These are phyloP conservation scores for Halcyon malimbica DNA, from an alignment of 2,113 vertebrate genomes.

Conservation along the genomic window DNA sequence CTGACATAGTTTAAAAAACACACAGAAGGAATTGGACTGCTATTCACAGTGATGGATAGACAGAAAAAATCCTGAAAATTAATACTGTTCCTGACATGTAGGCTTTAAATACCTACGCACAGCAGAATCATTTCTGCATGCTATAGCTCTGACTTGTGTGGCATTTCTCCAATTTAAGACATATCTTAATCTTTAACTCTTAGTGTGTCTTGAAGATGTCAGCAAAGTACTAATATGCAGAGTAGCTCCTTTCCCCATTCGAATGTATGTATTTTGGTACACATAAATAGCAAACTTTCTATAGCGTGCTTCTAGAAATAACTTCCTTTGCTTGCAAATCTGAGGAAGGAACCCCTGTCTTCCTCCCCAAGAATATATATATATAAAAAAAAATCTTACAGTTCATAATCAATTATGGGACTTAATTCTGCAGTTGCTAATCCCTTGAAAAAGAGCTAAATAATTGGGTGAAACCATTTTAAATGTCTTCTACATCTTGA, in stretches of 20 bases:
- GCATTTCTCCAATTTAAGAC: not conserved
- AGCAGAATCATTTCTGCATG: slow-evolving; percentile 18
- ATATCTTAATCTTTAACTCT: not conserved
- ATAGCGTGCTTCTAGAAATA: not conserved
- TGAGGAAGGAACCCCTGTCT: not conserved
- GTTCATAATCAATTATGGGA: not conserved
- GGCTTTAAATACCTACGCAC: slow-evolving; percentile 20
- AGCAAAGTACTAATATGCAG: not conserved
- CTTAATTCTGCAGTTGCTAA: not conserved
- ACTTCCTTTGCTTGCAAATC: not conserved
- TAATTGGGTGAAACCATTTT: not conserved
- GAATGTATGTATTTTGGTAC: not conserved
- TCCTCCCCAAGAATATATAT: not conserved
- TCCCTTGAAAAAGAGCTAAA: not conserved
- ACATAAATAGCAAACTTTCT: not conserved
- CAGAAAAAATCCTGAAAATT: not conserved
- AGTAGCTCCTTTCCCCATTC: not conserved
- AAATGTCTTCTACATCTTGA: not conserved
- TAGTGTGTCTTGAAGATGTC: not conserved
- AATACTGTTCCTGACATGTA: not conserved
- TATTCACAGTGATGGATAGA: not conserved
- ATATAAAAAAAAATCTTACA: not conserved
- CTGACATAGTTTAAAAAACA: not conserved
- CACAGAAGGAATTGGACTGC: not conserved
- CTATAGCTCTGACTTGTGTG: not conserved